Evolutionary conservation across 2,113 vertebrate genomes (phyloP).

Genomic region (Oreochromis aureus): DNA sequence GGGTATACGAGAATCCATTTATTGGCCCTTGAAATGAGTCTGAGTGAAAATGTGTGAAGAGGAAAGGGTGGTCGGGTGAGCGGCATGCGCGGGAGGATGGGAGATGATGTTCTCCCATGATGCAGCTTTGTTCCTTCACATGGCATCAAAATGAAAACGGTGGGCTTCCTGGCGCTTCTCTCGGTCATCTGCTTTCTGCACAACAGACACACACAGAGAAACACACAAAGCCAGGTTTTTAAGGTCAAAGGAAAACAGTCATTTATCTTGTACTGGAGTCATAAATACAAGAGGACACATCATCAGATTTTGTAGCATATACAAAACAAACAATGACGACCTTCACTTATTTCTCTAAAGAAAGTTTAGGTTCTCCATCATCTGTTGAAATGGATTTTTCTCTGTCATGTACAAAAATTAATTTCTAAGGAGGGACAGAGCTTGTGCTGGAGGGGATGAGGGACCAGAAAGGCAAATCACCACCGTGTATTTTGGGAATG

Average conservation of each 20-base stretch:
- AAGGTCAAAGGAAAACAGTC: neutral
- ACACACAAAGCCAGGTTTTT: neutral
- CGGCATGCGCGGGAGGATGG: neutral
- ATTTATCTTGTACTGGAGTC: neutral
- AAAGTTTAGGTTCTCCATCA: neutral
- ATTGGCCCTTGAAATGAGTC: conserved; percentile 26
- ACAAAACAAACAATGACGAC: neutral
- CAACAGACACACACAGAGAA: conserved; percentile 47
- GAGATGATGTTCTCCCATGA: neutral
- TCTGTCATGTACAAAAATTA: neutral
- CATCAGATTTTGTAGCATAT: neutral
- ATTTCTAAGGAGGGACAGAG: neutral
- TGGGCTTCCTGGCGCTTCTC: conserved; percentile 98
- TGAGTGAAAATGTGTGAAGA: neutral
- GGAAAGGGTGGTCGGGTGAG: neutral
- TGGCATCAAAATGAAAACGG: conserved; percentile 98
- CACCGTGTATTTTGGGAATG: neutral
- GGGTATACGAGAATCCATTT: conserved; percentile 22
- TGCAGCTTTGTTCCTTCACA: conserved; percentile 74
- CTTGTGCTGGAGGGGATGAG: neutral
- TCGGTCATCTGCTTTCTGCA: conserved; percentile 97
- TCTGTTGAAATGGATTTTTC: neutral
- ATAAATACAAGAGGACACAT: neutral
- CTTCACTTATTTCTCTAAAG: neutral
- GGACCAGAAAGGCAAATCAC: neutral